Base-by-base conservation (phyloP, 2,888 invertebrate genomes). In the Buathra laborator region DNA sequence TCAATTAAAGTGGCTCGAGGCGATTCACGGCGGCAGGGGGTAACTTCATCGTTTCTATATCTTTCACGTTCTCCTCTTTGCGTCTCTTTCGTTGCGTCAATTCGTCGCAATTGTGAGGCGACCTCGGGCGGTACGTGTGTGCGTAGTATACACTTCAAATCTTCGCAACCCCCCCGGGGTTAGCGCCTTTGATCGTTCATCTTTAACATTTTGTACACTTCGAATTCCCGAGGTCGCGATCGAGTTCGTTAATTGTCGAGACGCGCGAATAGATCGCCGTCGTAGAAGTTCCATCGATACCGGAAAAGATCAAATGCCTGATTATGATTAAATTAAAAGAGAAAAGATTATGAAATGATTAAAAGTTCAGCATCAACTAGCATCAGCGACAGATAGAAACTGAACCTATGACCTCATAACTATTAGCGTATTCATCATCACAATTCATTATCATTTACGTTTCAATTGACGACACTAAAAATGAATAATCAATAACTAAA, bases 21-120 rank as follows among this genome's bases (percentile, higher is more conserved):
- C 51, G 77, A 44, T 29, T 19, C 67, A 56, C 43, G 67, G 56
- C 24, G 29, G 53, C 53, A 56, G 67, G 43, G 56, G 51, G 48
- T n/a, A 44, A 32, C 9, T 14, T 62, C 75, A 12, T 46, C 48
- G 19, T 64, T 24, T 51, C 83, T 86, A 48, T 78, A 19, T 81
- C 37, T 64, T 37, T 68, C 56, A 67, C 29, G 44, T 67, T 64
- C 16, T 53, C 19, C 16, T 67, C 46, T 74, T 19, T 71, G 62
- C 12, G 5, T 16, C 37, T 59, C n/a, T 53, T 59, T 53, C 56
- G 44, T 51, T 43, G 74, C 81, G 77, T 76, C 89, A 90, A 90
- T 91, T 89, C 86, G 76, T 87, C 82, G 86, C 88, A 89, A 91
- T 90, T 90, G 89, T 78, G 75, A 77, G 67, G 70, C 83, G 85